Evolutionary conservation across 2,113 vertebrate genomes (phyloP).

Genomic region (Naja naja): DNA sequence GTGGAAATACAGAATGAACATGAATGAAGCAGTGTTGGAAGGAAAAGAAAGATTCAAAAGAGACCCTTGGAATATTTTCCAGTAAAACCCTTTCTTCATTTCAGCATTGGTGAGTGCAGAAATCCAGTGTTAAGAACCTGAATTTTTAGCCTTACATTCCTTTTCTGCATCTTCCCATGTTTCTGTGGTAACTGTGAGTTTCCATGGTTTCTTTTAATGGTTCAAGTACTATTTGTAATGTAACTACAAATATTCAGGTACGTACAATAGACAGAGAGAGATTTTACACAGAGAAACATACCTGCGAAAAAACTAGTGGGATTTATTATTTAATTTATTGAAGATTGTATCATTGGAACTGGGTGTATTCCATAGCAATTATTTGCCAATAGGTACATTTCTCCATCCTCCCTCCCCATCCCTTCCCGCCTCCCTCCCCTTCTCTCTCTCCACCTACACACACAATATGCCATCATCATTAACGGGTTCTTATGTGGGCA

Average conservation of each 20-base stretch:
- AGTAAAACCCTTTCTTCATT: neutral
- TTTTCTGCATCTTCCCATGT: conserved; percentile 34
- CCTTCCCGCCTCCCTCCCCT: neutral
- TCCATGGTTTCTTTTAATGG: neutral
- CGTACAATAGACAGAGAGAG: neutral
- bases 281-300: accelerated
- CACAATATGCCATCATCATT: neutral
- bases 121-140: neutral
- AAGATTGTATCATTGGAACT: neutral
- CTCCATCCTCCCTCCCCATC: accelerated
- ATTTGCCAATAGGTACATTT: neutral
- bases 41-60: neutral
- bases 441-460: neutral
- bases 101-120: neutral
- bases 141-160: conserved; percentile 36
- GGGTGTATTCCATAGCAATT: neutral
- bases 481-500: neutral
- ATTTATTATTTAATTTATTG: neutral
- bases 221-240: conserved; percentile 49
- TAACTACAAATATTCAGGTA: neutral
- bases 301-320: neutral
- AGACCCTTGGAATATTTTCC: neutral
- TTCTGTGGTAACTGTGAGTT: conserved; percentile 64
- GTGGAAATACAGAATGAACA: neutral
- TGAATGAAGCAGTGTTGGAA: neutral